Base-by-base conservation (phyloP, 2,888 invertebrate species). In the Cheilosia impressa region DNA sequence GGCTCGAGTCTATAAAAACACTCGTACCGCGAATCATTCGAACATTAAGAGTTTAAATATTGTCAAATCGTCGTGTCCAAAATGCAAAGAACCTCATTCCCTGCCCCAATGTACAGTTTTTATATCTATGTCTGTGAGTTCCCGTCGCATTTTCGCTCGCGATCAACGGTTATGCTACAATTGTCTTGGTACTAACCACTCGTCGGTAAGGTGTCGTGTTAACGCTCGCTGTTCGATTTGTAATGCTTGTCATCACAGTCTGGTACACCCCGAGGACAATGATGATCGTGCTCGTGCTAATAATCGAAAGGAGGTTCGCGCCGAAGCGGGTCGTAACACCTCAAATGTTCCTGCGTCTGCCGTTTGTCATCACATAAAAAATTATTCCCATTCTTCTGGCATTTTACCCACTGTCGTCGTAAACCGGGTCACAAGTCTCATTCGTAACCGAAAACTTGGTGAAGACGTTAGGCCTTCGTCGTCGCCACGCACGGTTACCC, bases 101-200 rank as follows among this genome's bases (percentile, higher is more conserved):
- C 27, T 27, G 19, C 27, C 27, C 27, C 27, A 27, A 22, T 62
- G 34, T 13, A 1, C 57, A 57, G n/a, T 34, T 10, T 62, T 62
- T n/a, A 5, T 43, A 10, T 43, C 62, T 3, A 43, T 45, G 27
- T 7, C 41, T 4, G 22, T 62, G n/a, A 15, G 9, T 6, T 45
- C 43, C n/a, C 62, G 62, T 24, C 43, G 62, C 5, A 27, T 2
- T 5, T 62, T 62, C 9, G 22, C n/a, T 13, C 15, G 62, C 9
- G 50, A 34, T 60, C 58, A 38, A 10, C 15, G 31, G 22, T 41
- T 71, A 22, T 62, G 52, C 15, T 47, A 45, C n/a, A 65, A 75
- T 24, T 65, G 65, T 9, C 13, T 65, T 6, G 73, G 57, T 17
- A 65, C 73, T 0, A 62, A 73, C 10, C 73, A 73, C 13, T 55